These are phyloP conservation scores for Eupithecia tripunctaria DNA, from an alignment of 2,888 invertebrate genomes.

Conservation along the genomic window DNA sequence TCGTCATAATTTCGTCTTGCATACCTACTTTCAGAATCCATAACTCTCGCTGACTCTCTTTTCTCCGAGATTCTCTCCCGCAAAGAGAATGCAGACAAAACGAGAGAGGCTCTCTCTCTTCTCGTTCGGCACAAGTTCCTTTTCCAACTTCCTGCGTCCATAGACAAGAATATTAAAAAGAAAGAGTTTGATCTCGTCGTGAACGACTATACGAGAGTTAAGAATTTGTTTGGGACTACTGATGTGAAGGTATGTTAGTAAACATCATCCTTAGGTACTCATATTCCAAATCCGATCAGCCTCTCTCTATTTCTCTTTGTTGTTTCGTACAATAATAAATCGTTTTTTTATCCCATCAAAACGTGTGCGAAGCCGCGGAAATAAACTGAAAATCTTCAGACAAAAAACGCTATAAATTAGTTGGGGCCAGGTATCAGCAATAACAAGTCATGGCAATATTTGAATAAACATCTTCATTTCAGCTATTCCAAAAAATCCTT, in stretches of 20 bases:
- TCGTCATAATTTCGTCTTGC: neutral
- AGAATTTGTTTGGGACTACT: conserved; percentile 97
- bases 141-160: conserved; percentile 97
- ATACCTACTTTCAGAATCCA: conserved; percentile 88
- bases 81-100: conserved; percentile 97
- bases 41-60: conserved; percentile 94
- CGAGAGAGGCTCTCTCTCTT: conserved; percentile 96
- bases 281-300: neutral
- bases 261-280: neutral
- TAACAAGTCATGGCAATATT: neutral
- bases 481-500: conserved; percentile 94
- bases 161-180: conserved; percentile 96
- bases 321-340: neutral
- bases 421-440: neutral
- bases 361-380: neutral
- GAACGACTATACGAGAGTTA: conserved; percentile 98
- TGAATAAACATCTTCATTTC: conserved; percentile 37
- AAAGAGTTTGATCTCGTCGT: conserved; percentile 99
- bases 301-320: neutral
- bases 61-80: conserved; percentile 96
- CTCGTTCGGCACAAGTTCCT: conserved; percentile 97
- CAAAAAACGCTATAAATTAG: neutral
- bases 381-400: neutral
- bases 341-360: neutral
- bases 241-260: conserved; percentile 88